Evolutionary conservation across 2,888 invertebrate genomes (phyloP), one percentile per base, ranked within the genome.

Genomic region (Sylvicola cinctus): DNA sequence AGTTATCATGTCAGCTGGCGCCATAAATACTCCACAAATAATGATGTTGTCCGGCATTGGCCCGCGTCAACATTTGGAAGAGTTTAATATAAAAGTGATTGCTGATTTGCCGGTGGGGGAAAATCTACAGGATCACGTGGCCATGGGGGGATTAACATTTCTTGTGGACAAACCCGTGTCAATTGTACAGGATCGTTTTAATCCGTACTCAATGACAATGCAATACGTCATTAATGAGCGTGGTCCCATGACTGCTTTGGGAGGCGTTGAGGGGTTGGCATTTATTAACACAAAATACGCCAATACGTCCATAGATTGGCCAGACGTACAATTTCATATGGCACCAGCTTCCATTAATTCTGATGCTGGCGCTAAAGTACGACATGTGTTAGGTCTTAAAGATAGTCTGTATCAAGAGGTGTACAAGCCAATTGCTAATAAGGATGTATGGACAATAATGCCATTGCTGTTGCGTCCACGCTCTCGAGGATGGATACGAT

Each of bases 301-400:
- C 1, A 87, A 87, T 46, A 61, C 63, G 32, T 70, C 76, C 2
- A 69, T 74, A 2, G 66, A 74, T 40, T 83, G 80, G 70, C 88
- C 88, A 0, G 88, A 90, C 45, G 74, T 90, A 31, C 85, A 90
- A 46, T 81, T 88, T 46, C 88, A 90, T 48, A 87, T 90, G 76
- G 85, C 87, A 2, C 87, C 88, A 2, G 84, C 88, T 1, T 81
- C 80, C 1, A 74, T 84, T 28, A 76, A 76, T 37, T 81, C 83
- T 0, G 84, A 84, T 48, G 74, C 70, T 36, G 77, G 78, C 1
- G 67, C 70, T 34, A 62, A 84, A 48, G 72, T 80, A 1, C 61
- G 71, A 51, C 71, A 83, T 60, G 76, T 83, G 16, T 55, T 84
- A 17, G 84, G 84, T 1, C 54, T 85, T 1, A 81, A 79, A 27